A percentile compares a stretch with the other conserved stretches of the same genome.
Evolutionary conservation across 1,140 invertebrate genomes (phyloP).

Genomic region (Drosophila baimaii): DNA sequence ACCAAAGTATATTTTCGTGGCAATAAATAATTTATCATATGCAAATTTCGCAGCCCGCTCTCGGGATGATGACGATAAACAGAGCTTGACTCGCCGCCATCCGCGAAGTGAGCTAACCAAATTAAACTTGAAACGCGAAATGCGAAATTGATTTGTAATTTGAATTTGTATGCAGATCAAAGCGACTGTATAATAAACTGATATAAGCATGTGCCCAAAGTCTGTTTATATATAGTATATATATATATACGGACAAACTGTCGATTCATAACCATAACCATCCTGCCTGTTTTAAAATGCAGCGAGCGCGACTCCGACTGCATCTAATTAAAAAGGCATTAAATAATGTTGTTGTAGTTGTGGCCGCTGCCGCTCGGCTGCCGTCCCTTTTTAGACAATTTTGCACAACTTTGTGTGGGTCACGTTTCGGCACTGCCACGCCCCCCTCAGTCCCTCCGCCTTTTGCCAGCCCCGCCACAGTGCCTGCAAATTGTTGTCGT

Average conservation of each 20-base stretch:
- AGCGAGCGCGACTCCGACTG: conserved; percentile 63
- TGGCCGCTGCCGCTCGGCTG: conserved; percentile 31
- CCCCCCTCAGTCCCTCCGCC: conserved; percentile 4
- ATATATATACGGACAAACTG: conserved; percentile 15
- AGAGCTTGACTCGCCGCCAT: conserved; percentile 32
- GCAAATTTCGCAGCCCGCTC: conserved; percentile 60
- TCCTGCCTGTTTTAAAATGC: conserved; percentile 62
- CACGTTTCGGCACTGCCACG: conserved; percentile 66
- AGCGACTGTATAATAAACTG: conserved; percentile 50
- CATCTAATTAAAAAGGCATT: conserved; percentile 81
- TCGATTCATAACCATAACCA: conserved; percentile 31
- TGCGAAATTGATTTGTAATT: conserved; percentile 80
- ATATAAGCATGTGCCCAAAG: conserved; percentile 22
- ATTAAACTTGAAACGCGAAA: conserved; percentile 78
- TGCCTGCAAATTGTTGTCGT: conserved; percentile 76
- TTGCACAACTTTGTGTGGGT: conserved; percentile 75
- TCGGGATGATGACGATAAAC: conserved; percentile 49
- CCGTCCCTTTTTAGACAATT: conserved; percentile 57
- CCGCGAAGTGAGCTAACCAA: conserved; percentile 64
- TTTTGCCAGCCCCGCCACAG: conserved; percentile 42
- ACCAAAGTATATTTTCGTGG: conserved; percentile 73
- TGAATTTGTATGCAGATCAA: conserved; percentile 82
- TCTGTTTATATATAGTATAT: too few relatives aligned
- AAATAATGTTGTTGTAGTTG: conserved; percentile 61
- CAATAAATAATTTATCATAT: conserved; percentile 83